Evolutionary conservation across 2,888 invertebrate species (phyloP).

Genomic region (Epirrhoe alternata): DNA sequence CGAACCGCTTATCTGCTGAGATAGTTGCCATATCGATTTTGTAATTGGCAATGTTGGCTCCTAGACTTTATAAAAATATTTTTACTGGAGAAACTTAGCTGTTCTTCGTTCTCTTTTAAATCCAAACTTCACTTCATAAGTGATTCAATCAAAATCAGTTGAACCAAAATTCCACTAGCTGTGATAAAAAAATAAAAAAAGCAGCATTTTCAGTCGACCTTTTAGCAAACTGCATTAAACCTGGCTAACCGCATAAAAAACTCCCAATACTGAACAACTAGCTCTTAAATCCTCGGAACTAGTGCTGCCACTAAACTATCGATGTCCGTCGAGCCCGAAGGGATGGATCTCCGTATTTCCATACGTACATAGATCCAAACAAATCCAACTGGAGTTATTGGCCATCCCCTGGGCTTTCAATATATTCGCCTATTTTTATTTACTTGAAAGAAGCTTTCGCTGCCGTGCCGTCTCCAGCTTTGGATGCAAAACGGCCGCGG

Average conservation of each 20-base stretch:
- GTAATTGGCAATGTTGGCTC: conserved; percentile 2
- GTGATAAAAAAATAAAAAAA: no score
- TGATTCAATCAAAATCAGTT: no score
- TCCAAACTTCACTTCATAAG: no score
- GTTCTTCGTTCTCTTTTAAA: background rate
- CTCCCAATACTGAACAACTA: conserved; percentile 14
- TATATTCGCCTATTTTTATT: conserved; percentile 80
- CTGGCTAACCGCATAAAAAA: conserved; percentile 25
- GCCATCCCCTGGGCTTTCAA: conserved; percentile 76
- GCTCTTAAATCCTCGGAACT: conserved; percentile 37
- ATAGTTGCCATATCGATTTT: conserved; percentile 41
- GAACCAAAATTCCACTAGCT: no score
- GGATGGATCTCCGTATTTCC: conserved; percentile 64
- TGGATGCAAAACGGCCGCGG: conserved; percentile 63
- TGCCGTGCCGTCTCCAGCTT: conserved; percentile 52
- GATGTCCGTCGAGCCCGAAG: conserved; percentile 52
- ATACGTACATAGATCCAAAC: conserved; percentile 73
- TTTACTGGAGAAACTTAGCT: background rate
- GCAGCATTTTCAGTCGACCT: background rate
- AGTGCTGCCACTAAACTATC: conserved; percentile 57
- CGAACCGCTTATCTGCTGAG: conserved; percentile 47
- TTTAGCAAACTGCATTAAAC: conserved; percentile 26
- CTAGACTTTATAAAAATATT: background rate
- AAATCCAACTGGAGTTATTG: conserved; percentile 77
- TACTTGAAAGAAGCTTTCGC: conserved; percentile 68